These are phyloP conservation scores for Tolmerus cingulatus DNA, from an alignment of 2,888 invertebrate species.

Conservation along the genomic window DNA sequence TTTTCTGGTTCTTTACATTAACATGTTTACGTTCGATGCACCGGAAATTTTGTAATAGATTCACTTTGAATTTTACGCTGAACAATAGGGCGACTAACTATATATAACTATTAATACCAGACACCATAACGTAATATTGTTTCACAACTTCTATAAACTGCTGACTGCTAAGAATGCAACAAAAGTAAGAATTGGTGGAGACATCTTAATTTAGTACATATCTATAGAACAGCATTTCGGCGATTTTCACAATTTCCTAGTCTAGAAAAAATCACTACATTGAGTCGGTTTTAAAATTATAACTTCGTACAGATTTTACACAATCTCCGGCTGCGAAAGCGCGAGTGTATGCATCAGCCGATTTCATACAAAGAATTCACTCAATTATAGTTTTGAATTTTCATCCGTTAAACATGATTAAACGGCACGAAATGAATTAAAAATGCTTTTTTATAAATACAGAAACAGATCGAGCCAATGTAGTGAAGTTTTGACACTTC, in stretches of 20 bases:
- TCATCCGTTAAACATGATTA: background rate
- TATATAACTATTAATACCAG: slow-evolving; percentile 25
- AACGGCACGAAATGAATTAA: background rate
- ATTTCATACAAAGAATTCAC: background rate
- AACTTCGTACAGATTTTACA: background rate
- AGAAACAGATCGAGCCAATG: slow-evolving; percentile 1
- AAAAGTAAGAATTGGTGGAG: slow-evolving; percentile 5
- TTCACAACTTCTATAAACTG: slow-evolving; percentile 18
- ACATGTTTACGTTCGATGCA: background rate
- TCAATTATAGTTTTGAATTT: background rate
- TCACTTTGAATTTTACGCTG: background rate
- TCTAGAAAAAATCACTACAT: background rate
- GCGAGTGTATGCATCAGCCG: background rate
- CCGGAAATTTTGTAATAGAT: background rate
- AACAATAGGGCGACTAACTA: background rate
- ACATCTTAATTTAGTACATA: background rate
- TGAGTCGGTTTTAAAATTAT: background rate
- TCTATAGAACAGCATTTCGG: background rate
- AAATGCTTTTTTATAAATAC: slow-evolving; percentile 1
- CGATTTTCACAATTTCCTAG: background rate
- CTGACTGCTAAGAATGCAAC: background rate
- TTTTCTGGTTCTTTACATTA: background rate
- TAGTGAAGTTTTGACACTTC: slow-evolving; percentile 47
- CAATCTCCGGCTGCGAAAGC: background rate
- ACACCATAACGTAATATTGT: background rate